Percentiles rank a stretch among this genome's conserved stretches.
phyloP scores from a whole-genome alignment of 2,113 vertebrate species.

The Hylia prasina region DNA sequence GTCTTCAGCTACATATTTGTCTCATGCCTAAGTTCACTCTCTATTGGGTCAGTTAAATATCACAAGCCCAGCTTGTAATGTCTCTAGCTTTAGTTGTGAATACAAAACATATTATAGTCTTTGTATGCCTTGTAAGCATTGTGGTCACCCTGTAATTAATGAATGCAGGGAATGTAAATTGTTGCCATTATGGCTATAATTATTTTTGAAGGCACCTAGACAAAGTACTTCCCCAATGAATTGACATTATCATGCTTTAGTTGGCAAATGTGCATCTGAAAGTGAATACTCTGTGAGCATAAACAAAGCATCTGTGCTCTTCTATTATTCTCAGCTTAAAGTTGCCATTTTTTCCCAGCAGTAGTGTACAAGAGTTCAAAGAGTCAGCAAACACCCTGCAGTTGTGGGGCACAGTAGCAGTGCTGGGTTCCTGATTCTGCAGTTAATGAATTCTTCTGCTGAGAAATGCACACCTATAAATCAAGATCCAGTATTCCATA shows the following conservation, averaged over 20 bases:
- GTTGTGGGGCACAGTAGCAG: background rate
- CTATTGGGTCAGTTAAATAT: background rate
- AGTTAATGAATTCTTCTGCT: background rate
- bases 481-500: background rate
- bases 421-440: background rate
- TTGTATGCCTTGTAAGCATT: background rate
- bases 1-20: background rate
- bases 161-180: background rate
- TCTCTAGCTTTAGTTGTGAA: background rate
- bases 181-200: background rate
- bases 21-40: background rate
- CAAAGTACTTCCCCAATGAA: background rate
- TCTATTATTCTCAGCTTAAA: background rate
- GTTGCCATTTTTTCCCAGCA: background rate
- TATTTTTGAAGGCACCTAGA: constrained; percentile 4
- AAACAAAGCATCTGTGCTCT: background rate
- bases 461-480: background rate
- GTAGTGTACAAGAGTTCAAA: background rate
- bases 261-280: background rate
- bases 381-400: background rate
- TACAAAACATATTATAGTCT: background rate
- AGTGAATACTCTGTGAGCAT: background rate
- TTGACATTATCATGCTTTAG: background rate
- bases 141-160: background rate
- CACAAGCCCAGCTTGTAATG: background rate